Conservation (phyloP, 2,888 invertebrate species). For the Notocelia uddmanniana region DNA sequence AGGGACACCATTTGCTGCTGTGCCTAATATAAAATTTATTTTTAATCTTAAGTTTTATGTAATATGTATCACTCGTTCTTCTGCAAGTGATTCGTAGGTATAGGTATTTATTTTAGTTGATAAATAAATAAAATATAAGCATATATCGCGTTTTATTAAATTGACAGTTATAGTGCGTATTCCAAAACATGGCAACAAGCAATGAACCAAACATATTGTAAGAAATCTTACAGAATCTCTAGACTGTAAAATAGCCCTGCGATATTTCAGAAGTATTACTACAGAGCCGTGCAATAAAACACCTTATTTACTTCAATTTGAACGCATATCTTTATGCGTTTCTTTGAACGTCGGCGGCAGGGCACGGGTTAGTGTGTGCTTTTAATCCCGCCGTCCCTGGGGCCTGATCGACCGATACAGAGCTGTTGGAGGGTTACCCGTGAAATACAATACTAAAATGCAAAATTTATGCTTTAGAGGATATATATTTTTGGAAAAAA, state of each 20-base stretch:
- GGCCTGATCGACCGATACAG: conserved; percentile 35
- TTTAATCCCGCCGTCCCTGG: conserved; percentile 49
- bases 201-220: not conserved
- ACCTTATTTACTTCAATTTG: conserved; percentile 27
- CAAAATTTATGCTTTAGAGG: conserved; percentile 13
- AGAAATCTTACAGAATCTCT: not conserved
- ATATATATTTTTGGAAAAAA: not conserved
- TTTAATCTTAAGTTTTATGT: no score
- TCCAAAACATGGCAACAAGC: not conserved
- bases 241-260: not conserved
- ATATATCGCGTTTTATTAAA: no score
- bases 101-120: no score
- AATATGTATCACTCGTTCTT: no score
- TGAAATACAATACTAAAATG: conserved; percentile 38
- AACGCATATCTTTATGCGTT: conserved; percentile 8
- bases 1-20: no score
- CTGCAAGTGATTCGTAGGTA: no score
- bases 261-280: conserved; percentile 9
- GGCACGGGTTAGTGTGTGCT: conserved; percentile 38
- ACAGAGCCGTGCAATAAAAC: conserved; percentile 17
- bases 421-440: conserved; percentile 41
- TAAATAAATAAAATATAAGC: no score
- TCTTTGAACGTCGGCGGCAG: conserved; percentile 11
- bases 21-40: no score
- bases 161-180: no score